These are phyloP conservation scores for Neosalanx taihuensis DNA, from an alignment of 2,797 vertebrate species.

Conservation along the genomic window DNA sequence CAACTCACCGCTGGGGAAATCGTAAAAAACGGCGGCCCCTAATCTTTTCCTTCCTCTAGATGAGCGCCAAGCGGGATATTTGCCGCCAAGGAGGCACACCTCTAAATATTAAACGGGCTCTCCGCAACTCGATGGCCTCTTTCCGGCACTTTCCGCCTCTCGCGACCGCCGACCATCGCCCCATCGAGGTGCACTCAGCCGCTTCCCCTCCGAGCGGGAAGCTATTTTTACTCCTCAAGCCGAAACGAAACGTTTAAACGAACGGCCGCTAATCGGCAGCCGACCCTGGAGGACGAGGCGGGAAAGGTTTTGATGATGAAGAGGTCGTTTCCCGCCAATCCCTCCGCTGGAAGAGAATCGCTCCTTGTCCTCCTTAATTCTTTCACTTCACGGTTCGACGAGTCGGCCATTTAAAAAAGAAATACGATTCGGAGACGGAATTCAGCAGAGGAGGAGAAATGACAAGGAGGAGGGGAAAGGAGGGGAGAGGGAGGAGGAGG, in stretches of 20 bases:
- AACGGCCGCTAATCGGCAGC: not conserved
- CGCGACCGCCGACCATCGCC: constrained; percentile 19
- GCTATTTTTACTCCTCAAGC: no score
- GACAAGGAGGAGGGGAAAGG: no score
- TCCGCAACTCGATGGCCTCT: constrained; percentile 22
- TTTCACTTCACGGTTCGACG: constrained; percentile 28
- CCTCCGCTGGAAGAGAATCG: constrained; percentile 17
- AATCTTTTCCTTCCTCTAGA: not conserved
- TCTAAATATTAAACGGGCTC: not conserved
- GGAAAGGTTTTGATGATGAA: constrained; percentile 41
- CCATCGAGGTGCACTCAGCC: constrained; percentile 18
- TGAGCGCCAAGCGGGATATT: no score
- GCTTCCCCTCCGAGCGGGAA: not conserved
- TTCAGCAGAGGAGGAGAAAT: not conserved
- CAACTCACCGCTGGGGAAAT: not conserved
- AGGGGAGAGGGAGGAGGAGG: no score
- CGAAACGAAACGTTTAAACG: not conserved
- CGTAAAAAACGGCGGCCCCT: not conserved
- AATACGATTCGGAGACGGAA: constrained; percentile 9
- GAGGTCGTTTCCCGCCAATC: constrained; percentile 53
- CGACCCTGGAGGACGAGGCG: constrained; percentile 14
- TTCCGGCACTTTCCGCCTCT: not conserved
- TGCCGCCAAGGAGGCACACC: not conserved
- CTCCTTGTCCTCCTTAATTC: constrained; percentile 44
- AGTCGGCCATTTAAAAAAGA: constrained; percentile 22